Conservation (phyloP, 2,888 invertebrate genomes). For the Dilophus febrilis region DNA sequence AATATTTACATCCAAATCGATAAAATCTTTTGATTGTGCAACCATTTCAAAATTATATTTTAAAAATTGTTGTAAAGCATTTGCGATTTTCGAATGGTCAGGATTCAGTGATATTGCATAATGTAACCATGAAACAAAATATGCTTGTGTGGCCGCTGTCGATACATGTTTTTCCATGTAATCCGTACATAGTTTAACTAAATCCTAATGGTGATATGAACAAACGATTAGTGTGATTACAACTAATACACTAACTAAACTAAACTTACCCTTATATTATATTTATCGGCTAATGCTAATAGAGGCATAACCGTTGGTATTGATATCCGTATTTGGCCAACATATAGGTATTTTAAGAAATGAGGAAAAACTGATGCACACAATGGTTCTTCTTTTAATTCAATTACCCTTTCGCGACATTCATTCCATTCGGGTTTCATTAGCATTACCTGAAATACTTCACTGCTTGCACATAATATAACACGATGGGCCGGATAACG, state of each 20-base stretch:
- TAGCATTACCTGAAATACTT: constrained; percentile 94
- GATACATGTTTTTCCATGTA: constrained; percentile 82
- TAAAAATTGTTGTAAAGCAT: constrained; percentile 65
- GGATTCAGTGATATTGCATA: constrained; percentile 72
- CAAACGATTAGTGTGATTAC: constrained; percentile 4
- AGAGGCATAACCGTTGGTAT: constrained; percentile 73
- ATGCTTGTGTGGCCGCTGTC: constrained; percentile 63
- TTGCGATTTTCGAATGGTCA: constrained; percentile 28
- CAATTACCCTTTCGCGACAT: constrained; percentile 66
- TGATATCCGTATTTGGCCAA: constrained; percentile 74
- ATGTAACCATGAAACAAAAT: constrained; percentile 78
- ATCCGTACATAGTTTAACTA: constrained; percentile 62
- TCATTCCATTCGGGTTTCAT: constrained; percentile 90
- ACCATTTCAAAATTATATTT: constrained; percentile 84
- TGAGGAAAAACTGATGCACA: constrained; percentile 74
- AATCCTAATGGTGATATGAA: constrained; percentile 46
- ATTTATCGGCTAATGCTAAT: constrained; percentile 82
- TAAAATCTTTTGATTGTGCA: constrained; percentile 61
- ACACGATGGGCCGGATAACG: constrained; percentile 79
- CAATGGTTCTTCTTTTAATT: constrained; percentile 68
- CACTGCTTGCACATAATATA: constrained; percentile 83
- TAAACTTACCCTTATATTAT: constrained; percentile 64
- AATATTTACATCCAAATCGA: constrained; percentile 63
- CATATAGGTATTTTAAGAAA: constrained; percentile 76
- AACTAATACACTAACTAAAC: no score